Evolutionary conservation across 2,888 invertebrate species (phyloP), one percentile per base, ranked within the genome.

Genomic region (Sesia bembeciformis): DNA sequence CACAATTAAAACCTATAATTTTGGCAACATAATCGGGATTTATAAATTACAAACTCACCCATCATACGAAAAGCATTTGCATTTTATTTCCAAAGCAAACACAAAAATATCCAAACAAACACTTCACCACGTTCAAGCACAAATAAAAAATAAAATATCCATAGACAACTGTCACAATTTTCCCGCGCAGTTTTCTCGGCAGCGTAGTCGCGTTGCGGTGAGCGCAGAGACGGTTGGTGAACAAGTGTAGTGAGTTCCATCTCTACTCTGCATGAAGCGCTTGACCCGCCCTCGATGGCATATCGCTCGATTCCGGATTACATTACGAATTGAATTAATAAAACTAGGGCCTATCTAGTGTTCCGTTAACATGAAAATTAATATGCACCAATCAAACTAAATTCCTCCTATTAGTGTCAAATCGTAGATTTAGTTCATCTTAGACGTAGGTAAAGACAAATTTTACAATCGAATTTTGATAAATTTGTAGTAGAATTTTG

Each of bases 251-350:
- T 53, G 53, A 55, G 23, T 52, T 53, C 53, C 56, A 53, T 52
- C 50, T 50, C 38, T 39, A 50, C 50, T 39, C 54, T 54, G 57
- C 56, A 54, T 39, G 39, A 8, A 39, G 39, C 50, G 39, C 5
- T 8, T 50, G 50, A 50, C 50, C 60, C 52, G 52, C 52, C 52
- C 53, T 57, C 42, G 23, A 50, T 53, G 52, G 43, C 61, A 54
- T 54, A 56, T 56, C 56, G 53, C 42, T 52, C 50, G 50, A 49
- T 57, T 58, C 57, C 60, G 62, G 59, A 59, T 58, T 56, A 43
- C 56, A 58, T 56, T 58, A 58, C 58, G 57, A 54, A 53, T 53
- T 53, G 60, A 58, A 62, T 59, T 54, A 57, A 53, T 58, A 56
- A 56, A 60, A 60, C 58, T 58, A 55, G 62, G 58, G 60, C 57